A percentile compares a stretch with the other conserved stretches of the same genome.
These are phyloP conservation scores for Mizuhopecten yessoensis DNA, from an alignment of 1,140 invertebrate genomes.

Conservation along the genomic window DNA sequence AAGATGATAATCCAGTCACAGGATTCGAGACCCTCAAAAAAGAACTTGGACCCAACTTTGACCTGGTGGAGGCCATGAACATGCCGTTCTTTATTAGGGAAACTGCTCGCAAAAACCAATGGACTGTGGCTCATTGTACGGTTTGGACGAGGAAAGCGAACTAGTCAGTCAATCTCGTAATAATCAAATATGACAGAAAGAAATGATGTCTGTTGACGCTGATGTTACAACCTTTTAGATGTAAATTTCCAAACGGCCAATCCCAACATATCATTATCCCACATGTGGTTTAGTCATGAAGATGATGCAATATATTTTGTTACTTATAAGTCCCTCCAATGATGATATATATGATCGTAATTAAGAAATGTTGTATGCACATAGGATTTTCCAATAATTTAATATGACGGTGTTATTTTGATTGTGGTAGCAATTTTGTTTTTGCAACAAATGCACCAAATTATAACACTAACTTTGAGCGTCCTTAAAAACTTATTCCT, in stretches of 20 bases:
- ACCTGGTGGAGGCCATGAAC: slow-evolving; percentile 78
- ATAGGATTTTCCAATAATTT: too few relatives aligned
- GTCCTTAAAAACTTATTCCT: too few relatives aligned
- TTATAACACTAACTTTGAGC: too few relatives aligned
- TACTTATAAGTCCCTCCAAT: not conserved
- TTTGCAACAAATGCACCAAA: too few relatives aligned
- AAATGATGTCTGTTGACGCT: not conserved
- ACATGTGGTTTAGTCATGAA: not conserved
- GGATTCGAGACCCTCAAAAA: slow-evolving; percentile 80
- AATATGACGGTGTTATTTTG: too few relatives aligned
- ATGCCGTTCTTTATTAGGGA: slow-evolving; percentile 83
- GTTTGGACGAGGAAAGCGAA: slow-evolving; percentile 80
- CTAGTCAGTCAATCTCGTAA: not conserved
- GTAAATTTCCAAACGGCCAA: not conserved
- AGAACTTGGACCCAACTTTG: slow-evolving; percentile 75
- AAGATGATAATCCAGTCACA: slow-evolving; percentile 70
- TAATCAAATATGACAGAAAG: not conserved
- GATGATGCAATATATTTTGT: not conserved
- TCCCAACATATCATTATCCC: not conserved
- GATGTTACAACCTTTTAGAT: not conserved
- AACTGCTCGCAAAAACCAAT: slow-evolving; percentile 82
- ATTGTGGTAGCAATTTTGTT: too few relatives aligned
- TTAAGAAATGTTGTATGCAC: not conserved
- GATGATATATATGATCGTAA: not conserved
- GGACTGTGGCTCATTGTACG: slow-evolving; percentile 82